Evolutionary conservation across 2,113 vertebrate genomes (phyloP).

Genomic region (Amia ocellicauda): DNA sequence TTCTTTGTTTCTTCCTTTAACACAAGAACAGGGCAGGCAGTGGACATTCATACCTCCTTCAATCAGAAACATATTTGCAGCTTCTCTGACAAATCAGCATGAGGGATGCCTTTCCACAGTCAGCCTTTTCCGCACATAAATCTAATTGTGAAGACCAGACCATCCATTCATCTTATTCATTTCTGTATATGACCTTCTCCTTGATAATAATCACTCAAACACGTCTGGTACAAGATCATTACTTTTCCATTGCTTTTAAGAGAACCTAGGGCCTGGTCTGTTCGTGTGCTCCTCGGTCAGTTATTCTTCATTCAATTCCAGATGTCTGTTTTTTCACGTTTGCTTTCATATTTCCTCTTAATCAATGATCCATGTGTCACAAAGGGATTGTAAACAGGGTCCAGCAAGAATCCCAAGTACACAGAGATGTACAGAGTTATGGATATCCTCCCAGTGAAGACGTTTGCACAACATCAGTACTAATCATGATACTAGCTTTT

Average conservation of each 20-base stretch:
- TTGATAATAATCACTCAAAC: not conserved
- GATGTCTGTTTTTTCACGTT: too few relatives aligned
- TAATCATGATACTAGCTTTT: too few relatives aligned
- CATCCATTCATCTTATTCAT: conserved; percentile 4
- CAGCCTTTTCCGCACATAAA: not conserved
- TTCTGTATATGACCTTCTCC: conserved; percentile 8
- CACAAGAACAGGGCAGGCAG: not conserved
- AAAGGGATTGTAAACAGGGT: too few relatives aligned
- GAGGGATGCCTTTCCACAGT: not conserved
- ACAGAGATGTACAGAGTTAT: too few relatives aligned
- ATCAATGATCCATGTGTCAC: too few relatives aligned
- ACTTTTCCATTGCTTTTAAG: not conserved
- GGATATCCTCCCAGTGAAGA: too few relatives aligned
- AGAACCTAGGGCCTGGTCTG: too few relatives aligned
- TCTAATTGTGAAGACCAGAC: conserved; percentile 4
- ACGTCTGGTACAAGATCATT: not conserved
- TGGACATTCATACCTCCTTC: conserved; percentile 2
- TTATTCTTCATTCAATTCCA: too few relatives aligned
- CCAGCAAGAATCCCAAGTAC: too few relatives aligned
- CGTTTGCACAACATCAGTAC: too few relatives aligned
- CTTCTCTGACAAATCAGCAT: not conserved
- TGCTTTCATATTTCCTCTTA: too few relatives aligned
- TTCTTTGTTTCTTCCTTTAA: not conserved
- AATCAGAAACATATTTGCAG: conserved; percentile 23
- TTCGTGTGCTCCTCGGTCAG: too few relatives aligned